phyloP scores from a whole-genome alignment of 2,113 vertebrate species.

The Gavia stellata region DNA sequence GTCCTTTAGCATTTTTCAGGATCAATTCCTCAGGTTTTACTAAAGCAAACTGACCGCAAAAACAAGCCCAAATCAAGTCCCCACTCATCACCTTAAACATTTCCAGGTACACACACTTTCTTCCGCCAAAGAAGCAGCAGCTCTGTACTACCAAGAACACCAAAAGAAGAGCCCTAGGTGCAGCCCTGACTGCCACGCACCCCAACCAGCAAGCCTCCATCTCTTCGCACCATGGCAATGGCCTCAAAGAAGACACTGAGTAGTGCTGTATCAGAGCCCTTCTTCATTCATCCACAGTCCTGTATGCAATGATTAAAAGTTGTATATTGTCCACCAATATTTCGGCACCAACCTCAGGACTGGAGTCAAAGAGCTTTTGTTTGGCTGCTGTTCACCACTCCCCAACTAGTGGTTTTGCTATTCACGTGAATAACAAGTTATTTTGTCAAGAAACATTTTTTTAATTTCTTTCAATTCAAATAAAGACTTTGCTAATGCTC shows the following conservation, averaged over 20 bases:
- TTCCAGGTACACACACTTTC: neutral
- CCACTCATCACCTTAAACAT: neutral
- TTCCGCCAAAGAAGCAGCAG: neutral
- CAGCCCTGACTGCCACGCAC: neutral
- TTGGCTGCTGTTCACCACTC: neutral
- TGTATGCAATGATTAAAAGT: neutral
- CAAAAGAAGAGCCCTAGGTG: neutral
- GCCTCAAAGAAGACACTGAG: neutral
- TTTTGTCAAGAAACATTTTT: conserved; percentile 41
- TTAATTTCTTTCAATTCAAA: neutral
- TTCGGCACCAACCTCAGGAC: neutral
- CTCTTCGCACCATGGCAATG: neutral
- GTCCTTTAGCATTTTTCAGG: neutral
- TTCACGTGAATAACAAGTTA: neutral
- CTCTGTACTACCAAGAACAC: neutral
- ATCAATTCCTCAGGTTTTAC: neutral
- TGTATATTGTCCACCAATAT: neutral
- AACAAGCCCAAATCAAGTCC: neutral
- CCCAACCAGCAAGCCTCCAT: neutral
- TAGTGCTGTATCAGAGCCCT: neutral
- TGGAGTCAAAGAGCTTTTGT: neutral
- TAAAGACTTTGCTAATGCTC: neutral
- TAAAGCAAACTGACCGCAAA: neutral
- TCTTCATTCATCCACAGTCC: neutral
- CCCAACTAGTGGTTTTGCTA: conserved; percentile 32